These are phyloP conservation scores for Momotus momota DNA, from an alignment of 2,797 vertebrate genomes.

Conservation along the genomic window DNA sequence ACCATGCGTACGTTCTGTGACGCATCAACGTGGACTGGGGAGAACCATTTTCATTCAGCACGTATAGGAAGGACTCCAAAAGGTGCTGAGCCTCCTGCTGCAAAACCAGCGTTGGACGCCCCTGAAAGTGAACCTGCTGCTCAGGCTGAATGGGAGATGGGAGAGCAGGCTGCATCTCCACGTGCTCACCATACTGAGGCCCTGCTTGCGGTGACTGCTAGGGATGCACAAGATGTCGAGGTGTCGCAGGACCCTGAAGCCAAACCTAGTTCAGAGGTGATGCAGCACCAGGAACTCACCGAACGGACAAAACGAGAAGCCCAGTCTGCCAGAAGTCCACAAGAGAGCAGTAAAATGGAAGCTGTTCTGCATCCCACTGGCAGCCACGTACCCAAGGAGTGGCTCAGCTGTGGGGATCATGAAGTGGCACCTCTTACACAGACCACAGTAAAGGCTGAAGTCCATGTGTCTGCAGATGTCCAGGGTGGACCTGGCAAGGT, in stretches of 20 bases:
- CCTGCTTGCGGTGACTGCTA: rapidly evolving
- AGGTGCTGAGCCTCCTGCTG: not conserved
- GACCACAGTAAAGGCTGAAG: not conserved
- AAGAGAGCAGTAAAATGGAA: rapidly evolving
- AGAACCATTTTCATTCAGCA: not conserved
- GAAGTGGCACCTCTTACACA: rapidly evolving
- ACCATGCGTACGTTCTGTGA: not conserved
- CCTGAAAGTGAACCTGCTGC: not conserved
- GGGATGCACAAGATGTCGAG: rapidly evolving
- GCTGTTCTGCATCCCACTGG: not conserved
- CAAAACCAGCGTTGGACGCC: rapidly evolving
- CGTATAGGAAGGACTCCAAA: not conserved
- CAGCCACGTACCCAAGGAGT: rapidly evolving
- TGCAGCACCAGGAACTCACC: rapidly evolving
- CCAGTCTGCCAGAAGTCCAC: not conserved
- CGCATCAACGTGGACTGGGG: not conserved
- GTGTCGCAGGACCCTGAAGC: not conserved
- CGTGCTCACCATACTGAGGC: rapidly evolving
- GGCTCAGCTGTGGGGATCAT: rapidly evolving
- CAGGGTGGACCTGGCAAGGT: not conserved
- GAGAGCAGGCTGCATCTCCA: rapidly evolving
- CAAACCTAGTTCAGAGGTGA: not conserved
- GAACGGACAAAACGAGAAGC: not conserved
- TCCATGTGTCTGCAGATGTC: not conserved
- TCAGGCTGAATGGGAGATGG: rapidly evolving